phyloP scores from a whole-genome alignment of 2,797 vertebrate genomes.

The Sarcoramphus papa region DNA sequence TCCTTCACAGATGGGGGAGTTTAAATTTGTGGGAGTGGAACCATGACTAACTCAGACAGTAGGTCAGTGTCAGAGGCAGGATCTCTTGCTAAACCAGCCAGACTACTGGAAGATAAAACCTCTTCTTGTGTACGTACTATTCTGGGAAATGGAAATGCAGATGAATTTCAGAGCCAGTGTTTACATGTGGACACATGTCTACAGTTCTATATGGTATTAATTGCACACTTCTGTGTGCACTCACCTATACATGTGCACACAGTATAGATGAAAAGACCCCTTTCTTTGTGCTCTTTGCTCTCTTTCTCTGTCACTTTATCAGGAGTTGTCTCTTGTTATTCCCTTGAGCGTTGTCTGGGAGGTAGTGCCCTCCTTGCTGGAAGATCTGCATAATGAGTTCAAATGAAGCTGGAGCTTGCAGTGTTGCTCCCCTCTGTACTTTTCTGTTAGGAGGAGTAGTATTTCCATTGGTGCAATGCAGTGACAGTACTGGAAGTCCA shows the following conservation, averaged over 20 bases:
- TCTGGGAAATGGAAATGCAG: background rate
- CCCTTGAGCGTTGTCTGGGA: background rate
- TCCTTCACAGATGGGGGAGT: slow-evolving; percentile 47
- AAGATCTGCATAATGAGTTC: background rate
- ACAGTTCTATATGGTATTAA: background rate
- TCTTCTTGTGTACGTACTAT: background rate
- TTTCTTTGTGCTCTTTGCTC: background rate
- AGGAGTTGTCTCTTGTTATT: background rate
- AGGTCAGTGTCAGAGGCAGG: slow-evolving; percentile 45
- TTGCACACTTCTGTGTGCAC: background rate
- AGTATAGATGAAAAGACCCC: background rate
- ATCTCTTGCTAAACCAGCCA: slow-evolving; percentile 27
- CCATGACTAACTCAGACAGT: slow-evolving; percentile 39
- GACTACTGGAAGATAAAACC: slow-evolving; percentile 9
- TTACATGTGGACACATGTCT: background rate
- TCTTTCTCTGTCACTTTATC: background rate
- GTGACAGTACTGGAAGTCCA: background rate
- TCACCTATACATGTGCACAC: fast-evolving
- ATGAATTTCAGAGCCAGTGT: background rate
- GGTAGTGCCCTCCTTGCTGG: background rate
- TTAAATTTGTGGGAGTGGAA: slow-evolving; percentile 43
- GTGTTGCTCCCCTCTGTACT: background rate
- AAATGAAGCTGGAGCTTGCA: background rate
- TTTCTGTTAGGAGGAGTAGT: background rate
- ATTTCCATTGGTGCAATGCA: background rate